These are phyloP conservation scores for Tenodera sinensis DNA, from an alignment of 2,888 invertebrate species.

Conservation along the genomic window DNA sequence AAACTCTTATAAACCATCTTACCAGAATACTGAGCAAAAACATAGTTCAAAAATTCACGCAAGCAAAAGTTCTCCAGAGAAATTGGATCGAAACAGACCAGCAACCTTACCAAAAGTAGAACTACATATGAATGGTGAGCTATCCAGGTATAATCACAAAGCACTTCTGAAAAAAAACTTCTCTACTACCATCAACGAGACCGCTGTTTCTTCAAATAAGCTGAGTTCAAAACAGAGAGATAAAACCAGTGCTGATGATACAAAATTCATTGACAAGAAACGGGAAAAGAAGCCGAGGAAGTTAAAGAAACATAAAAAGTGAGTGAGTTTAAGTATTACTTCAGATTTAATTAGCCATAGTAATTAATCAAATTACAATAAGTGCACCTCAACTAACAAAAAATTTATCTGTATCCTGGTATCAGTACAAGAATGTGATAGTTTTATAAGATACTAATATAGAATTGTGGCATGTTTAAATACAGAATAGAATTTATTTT, in stretches of 20 bases:
- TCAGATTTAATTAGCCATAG: neutral
- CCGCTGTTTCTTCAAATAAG: neutral
- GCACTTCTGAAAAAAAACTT: neutral
- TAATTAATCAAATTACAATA: neutral
- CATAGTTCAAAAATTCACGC: neutral
- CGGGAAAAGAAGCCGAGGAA: conserved; percentile 8
- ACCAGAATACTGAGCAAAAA: neutral
- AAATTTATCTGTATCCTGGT: neutral
- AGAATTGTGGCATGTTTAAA: neutral
- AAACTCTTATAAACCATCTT: neutral
- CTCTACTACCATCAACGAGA: neutral
- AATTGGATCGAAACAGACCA: neutral
- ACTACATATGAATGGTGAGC: neutral
- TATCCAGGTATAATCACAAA: neutral
- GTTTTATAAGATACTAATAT: neutral
- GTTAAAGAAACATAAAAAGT: conserved; percentile 17
- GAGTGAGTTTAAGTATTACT: neutral
- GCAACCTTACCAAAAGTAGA: neutral
- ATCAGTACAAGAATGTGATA: neutral
- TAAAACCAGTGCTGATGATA: neutral
- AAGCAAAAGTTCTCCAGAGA: neutral
- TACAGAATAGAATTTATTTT: too few relatives aligned
- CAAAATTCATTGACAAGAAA: neutral
- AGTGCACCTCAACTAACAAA: neutral
- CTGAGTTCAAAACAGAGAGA: neutral